Base-by-base conservation (phyloP, 2,888 invertebrate species). In the Nemotelus nigrinus region DNA sequence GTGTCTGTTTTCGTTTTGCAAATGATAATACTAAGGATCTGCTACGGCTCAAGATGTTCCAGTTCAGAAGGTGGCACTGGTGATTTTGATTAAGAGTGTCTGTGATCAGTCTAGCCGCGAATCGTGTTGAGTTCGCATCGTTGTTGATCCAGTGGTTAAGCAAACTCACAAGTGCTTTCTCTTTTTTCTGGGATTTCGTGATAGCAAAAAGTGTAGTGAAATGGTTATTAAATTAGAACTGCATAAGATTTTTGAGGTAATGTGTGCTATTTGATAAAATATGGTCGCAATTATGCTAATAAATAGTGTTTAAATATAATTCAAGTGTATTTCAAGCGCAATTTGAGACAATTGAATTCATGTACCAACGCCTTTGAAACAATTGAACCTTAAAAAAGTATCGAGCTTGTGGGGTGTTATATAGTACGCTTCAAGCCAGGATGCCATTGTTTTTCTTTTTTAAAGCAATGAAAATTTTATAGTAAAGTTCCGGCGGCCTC, bases 61-160 rank as follows among this genome's bases (percentile, higher is more conserved):
- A n/a, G 47, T 4, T 45, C 10, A 10, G 10, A 3, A 57, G 44
- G n/a, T 41, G 25, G 25, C 25, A 25, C 25, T 25, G 25, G 25
- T 25, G 25, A 25, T 44, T 74, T n/a, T 7, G 41, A 53, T 39
- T 8, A 25, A 47, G 25, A 25, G 7, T 48, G 63, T 74, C 74
- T 74, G 63, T 39, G 63, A 60, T 60, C 63, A 74, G 74, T 74
- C 74, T 74, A 44, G 74, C 8, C 47, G 60, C 47, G 60, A 10
- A 74, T 72, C n/a, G 48, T 39, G 55, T 8, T 60, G 5, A 7
- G 60, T 58, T 74, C 43, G 7, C 41, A 60, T 48, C 60, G 44
- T 25, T 43, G n/a, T 68, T 43, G 48, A 50, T 39, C 10, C 10
- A 3, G 44, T 45, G 47, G 43, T 44, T 65, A 25, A 25, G 43